These are phyloP conservation scores for Sminthurides aquaticus DNA, from an alignment of 2,888 invertebrate genomes.

Conservation along the genomic window DNA sequence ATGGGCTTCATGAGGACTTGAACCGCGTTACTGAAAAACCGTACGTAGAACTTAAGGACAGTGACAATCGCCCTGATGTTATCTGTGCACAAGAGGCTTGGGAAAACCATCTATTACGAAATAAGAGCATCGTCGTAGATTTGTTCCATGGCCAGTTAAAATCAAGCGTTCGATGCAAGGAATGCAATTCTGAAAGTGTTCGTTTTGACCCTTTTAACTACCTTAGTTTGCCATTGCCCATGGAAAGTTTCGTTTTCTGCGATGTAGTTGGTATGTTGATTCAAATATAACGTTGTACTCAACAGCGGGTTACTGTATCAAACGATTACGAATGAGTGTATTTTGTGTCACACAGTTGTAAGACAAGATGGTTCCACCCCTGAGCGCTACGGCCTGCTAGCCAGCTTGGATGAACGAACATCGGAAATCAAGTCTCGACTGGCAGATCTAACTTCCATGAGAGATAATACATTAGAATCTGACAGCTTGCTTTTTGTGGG, in stretches of 20 bases:
- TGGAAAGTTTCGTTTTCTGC: slow-evolving; percentile 73
- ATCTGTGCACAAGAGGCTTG: slow-evolving; percentile 62
- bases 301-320: not conserved
- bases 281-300: too few relatives aligned
- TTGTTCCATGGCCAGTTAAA: slow-evolving; percentile 87
- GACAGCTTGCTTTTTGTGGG: slow-evolving; percentile 44
- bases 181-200: slow-evolving; percentile 74
- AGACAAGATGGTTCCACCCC: slow-evolving; percentile 75
- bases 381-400: slow-evolving; percentile 71
- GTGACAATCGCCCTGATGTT: slow-evolving; percentile 68
- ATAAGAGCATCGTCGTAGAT: slow-evolving; percentile 80
- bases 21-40: slow-evolving; percentile 69
- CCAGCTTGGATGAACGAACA: slow-evolving; percentile 75
- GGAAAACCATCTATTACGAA: slow-evolving; percentile 71
- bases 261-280: slow-evolving; percentile 62
- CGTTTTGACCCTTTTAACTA: slow-evolving; percentile 89
- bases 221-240: slow-evolving; percentile 78
- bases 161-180: slow-evolving; percentile 74
- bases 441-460: slow-evolving; percentile 44
- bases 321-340: not conserved
- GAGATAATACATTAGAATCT: slow-evolving; percentile 33
- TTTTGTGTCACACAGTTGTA: slow-evolving; percentile 54
- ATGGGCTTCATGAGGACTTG: slow-evolving; percentile 85
- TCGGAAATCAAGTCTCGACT: slow-evolving; percentile 66
- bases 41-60: slow-evolving; percentile 66